Evolutionary conservation across 2,797 vertebrate genomes (phyloP).

Genomic region (Todus mexicanus): DNA sequence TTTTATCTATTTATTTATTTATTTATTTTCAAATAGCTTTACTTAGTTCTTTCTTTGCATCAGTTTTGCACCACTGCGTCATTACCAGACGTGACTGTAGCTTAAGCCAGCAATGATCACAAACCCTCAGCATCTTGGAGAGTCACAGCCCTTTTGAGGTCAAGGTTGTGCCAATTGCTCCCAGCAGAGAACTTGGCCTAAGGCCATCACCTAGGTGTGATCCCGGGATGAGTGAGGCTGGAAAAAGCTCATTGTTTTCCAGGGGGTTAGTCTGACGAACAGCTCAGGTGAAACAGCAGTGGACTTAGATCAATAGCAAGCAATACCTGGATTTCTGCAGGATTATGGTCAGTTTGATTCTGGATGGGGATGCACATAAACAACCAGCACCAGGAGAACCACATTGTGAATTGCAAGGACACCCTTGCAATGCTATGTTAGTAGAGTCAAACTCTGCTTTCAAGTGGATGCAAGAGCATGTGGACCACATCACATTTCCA

Average conservation of each 20-base stretch:
- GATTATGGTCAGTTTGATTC: background rate
- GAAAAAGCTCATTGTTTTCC: background rate
- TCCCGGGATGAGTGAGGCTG: background rate
- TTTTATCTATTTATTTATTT: background rate
- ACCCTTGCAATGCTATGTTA: background rate
- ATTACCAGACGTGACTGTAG: background rate
- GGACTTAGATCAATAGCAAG: background rate
- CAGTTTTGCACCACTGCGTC: background rate
- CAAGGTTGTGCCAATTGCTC: background rate
- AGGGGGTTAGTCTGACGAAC: background rate
- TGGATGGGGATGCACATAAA: background rate
- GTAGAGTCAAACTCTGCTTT: background rate
- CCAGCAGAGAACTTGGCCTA: background rate
- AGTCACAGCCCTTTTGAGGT: background rate
- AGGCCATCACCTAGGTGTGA: background rate
- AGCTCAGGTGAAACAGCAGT: background rate
- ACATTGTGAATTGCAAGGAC: fast-evolving
- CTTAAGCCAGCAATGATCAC: background rate
- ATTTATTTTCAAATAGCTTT: background rate
- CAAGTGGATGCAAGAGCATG: background rate
- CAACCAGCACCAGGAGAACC: background rate
- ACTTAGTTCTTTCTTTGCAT: background rate
- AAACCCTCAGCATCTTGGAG: background rate
- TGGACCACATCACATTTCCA: fast-evolving
- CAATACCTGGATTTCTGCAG: background rate